Percentiles rank a stretch among this genome's conserved stretches.
Evolutionary conservation across 1,140 invertebrate genomes (phyloP).

Genomic region (Tachypleus tridentatus): DNA sequence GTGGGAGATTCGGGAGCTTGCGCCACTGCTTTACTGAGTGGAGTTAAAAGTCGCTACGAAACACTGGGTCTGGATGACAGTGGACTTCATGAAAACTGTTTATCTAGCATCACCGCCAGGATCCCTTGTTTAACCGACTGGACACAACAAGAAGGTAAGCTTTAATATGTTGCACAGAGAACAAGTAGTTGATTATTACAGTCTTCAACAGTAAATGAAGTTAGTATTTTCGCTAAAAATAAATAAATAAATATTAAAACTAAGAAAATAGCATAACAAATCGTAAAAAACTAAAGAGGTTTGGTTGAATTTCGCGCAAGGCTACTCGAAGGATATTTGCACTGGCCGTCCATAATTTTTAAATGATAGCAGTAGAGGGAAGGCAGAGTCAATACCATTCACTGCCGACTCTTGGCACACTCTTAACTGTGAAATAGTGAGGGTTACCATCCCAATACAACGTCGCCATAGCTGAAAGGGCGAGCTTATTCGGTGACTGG

Average conservation of each 20-base stretch:
- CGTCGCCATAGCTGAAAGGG: no score
- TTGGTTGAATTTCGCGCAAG: no score
- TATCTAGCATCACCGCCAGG: conserved; percentile 43
- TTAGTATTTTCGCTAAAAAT: conserved; percentile 62
- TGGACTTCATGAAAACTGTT: conserved; percentile 44
- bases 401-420: no score
- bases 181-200: conserved; percentile 83
- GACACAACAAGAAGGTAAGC: conserved; percentile 57
- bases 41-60: conserved; percentile 69
- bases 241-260: conserved; percentile 61
- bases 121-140: conserved; percentile 51
- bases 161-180: conserved; percentile 52
- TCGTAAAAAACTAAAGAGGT: no score
- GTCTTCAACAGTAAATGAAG: conserved; percentile 62
- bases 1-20: conserved; percentile 80
- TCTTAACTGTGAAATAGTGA: no score
- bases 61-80: conserved; percentile 60
- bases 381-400: no score
- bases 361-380: no score
- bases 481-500: no score
- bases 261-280: no score
- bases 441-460: no score
- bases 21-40: conserved; percentile 71
- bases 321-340: no score
- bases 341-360: no score